Evolutionary conservation across 2,113 vertebrate genomes (phyloP).

Genomic region (Panthera leo): DNA sequence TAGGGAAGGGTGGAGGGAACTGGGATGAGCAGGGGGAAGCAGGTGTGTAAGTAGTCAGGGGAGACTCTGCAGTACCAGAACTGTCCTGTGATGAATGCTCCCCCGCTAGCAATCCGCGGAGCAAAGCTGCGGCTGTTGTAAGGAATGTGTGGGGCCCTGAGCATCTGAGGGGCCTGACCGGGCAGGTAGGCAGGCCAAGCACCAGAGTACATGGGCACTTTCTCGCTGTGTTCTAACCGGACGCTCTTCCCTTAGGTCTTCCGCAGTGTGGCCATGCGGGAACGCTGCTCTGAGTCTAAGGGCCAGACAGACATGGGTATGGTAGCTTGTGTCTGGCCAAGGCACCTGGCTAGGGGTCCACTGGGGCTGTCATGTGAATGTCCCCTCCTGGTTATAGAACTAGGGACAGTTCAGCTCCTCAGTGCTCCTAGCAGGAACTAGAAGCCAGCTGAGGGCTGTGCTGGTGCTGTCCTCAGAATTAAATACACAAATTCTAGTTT

Average conservation of each 20-base stretch:
- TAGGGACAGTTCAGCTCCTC: background rate
- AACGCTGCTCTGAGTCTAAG: background rate
- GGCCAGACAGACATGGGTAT: background rate
- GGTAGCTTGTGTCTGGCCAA: background rate
- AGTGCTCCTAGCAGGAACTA: background rate
- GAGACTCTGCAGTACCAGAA: background rate
- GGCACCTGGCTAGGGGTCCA: background rate
- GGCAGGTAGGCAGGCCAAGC: fast-evolving
- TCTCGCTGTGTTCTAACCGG: background rate
- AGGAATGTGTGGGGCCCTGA: fast-evolving
- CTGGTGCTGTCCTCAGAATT: background rate
- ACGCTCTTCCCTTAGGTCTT: fast-evolving
- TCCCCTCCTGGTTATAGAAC: background rate
- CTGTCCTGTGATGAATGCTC: no score
- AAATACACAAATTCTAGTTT: background rate
- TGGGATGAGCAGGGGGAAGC: background rate
- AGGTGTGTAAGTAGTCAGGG: background rate
- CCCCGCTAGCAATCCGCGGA: background rate
- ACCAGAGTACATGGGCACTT: background rate
- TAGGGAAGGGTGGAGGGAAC: background rate
- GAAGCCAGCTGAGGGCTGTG: background rate
- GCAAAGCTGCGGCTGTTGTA: fast-evolving
- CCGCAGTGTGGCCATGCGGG: background rate
- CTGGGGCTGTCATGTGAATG: background rate
- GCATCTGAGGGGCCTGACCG: fast-evolving